phyloP scores from a whole-genome alignment of 2,888 invertebrate species.

The Ptychoptera albimana region DNA sequence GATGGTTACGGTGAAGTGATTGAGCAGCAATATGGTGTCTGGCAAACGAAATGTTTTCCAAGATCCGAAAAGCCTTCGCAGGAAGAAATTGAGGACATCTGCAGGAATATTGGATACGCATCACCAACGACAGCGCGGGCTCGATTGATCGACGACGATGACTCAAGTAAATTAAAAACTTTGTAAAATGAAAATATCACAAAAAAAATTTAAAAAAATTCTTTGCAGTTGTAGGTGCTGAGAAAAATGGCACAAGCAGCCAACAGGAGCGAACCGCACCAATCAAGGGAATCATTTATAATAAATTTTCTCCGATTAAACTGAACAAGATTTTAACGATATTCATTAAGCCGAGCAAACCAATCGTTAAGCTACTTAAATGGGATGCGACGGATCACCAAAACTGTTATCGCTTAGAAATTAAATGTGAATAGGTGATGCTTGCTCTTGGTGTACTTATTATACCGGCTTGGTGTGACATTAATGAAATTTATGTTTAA shows the following conservation, averaged over 20 bases:
- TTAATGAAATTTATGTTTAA: no score
- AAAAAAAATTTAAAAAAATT: no score
- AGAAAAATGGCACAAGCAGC: constrained; percentile 15
- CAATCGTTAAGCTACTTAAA: constrained; percentile 24
- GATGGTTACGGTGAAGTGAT: constrained; percentile 49
- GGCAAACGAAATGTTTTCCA: constrained; percentile 55
- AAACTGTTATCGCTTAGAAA: constrained; percentile 24
- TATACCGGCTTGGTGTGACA: no score
- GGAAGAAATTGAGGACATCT: constrained; percentile 37
- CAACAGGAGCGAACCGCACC: constrained; percentile 20
- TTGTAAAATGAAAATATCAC: no score
- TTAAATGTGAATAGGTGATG: constrained; percentile 20
- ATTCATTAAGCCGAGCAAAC: constrained; percentile 26
- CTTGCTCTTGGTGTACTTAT: neutral
- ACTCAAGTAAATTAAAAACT: no score
- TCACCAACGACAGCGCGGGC: constrained; percentile 6
- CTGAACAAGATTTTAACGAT: constrained; percentile 23
- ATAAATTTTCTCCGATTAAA: constrained; percentile 25
- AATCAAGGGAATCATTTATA: constrained; percentile 24
- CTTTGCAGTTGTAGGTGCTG: no score
- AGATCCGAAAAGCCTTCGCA: constrained; percentile 32
- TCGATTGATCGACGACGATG: constrained; percentile 21
- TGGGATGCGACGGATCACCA: constrained; percentile 26
- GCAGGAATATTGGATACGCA: constrained; percentile 41
- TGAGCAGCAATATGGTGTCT: constrained; percentile 46